A percentile compares a stretch with the other conserved stretches of the same genome.
These are phyloP conservation scores for Leucophenga montana DNA, from an alignment of 2,888 invertebrate genomes.

Conservation along the genomic window DNA sequence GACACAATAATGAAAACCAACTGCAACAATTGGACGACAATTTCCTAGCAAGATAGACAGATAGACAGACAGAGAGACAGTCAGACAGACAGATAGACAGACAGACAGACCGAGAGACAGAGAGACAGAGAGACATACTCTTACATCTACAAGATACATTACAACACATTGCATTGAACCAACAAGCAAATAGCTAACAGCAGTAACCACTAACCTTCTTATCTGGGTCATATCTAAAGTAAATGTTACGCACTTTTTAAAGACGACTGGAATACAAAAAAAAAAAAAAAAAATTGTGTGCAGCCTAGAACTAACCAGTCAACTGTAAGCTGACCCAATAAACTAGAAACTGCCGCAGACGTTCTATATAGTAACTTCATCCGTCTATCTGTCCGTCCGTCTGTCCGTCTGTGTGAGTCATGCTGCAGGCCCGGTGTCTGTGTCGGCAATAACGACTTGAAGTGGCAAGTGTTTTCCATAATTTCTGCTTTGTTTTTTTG, in stretches of 20 bases:
- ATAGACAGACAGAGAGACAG: background rate
- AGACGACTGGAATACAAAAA: background rate
- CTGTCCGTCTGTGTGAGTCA: constrained; percentile 3
- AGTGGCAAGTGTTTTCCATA: constrained; percentile 19
- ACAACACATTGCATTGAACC: background rate
- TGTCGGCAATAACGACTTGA: background rate
- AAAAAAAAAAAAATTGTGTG: background rate
- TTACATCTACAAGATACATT: background rate
- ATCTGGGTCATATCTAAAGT: constrained; percentile 30
- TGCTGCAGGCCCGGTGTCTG: background rate
- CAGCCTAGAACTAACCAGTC: background rate
- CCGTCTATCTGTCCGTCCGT: constrained; percentile 1
- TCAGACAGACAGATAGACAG: background rate
- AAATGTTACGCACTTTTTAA: constrained; percentile 17
- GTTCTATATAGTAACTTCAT: background rate
- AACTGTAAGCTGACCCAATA: constrained; percentile 26
- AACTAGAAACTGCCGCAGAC: background rate
- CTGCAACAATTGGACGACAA: background rate
- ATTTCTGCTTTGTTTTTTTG: constrained; percentile 8
- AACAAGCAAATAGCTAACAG: background rate
- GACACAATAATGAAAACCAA: background rate
- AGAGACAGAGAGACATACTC: background rate
- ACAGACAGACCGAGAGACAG: background rate
- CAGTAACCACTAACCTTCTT: constrained; percentile 9
- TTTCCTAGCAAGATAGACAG: background rate